A percentile compares a stretch with the other conserved stretches of the same genome.
Evolutionary conservation across 2,113 vertebrate genomes (phyloP).

Genomic region (Symphodus melops): DNA sequence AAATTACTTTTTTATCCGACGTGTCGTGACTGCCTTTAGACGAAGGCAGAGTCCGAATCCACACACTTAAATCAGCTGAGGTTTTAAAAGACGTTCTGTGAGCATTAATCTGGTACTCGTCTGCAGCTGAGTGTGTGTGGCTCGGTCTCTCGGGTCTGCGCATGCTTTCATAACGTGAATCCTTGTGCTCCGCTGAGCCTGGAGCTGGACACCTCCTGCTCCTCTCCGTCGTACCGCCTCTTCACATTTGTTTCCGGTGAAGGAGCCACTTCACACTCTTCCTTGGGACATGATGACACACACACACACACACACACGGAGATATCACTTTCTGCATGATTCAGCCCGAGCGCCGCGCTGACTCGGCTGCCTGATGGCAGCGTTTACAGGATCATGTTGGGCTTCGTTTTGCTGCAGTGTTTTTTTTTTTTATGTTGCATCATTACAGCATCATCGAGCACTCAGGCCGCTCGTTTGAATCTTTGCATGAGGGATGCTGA

Average conservation of each 20-base stretch:
- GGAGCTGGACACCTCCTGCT: neutral
- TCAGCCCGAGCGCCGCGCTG: constrained; percentile 14
- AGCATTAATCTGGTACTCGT: constrained; percentile 2
- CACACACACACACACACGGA: constrained; percentile 26
- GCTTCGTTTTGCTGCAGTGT: constrained; percentile 6
- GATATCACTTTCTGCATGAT: constrained; percentile 43
- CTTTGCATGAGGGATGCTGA: neutral
- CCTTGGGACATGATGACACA: constrained; percentile 34
- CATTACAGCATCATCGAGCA: neutral
- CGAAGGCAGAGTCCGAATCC: too few relatives aligned
- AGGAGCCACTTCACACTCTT: constrained; percentile 30
- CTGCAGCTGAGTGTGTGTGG: neutral
- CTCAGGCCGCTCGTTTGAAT: neutral
- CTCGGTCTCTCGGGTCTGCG: constrained; percentile 11
- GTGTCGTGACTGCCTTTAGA: too few relatives aligned
- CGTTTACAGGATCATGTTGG: constrained; percentile 13
- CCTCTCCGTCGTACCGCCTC: constrained; percentile 14
- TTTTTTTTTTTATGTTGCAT: constrained; percentile 9
- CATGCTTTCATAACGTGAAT: neutral
- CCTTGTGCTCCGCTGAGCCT: too few relatives aligned
- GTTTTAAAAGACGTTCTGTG: neutral
- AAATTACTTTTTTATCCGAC: too few relatives aligned
- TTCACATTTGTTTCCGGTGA: constrained; percentile 20
- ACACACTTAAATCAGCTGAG: too few relatives aligned
- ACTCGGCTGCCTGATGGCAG: neutral